Percentiles rank a stretch among this genome's conserved stretches.
phyloP scores from a whole-genome alignment of 1,140 invertebrate species.

The Drosophila insularis region DNA sequence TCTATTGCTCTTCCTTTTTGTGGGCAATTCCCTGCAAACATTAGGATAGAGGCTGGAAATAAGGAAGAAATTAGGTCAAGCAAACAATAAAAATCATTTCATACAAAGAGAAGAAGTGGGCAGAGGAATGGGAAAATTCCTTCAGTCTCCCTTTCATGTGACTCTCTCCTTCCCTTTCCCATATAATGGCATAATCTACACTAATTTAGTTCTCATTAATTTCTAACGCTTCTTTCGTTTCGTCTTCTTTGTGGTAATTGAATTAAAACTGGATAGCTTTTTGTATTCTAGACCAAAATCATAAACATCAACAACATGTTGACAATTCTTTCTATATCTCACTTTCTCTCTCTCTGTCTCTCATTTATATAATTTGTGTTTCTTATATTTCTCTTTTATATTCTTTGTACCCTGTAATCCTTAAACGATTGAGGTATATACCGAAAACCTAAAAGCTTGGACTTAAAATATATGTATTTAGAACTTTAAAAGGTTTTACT shows the following conservation, averaged over 20 bases:
- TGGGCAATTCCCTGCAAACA: slow-evolving; percentile 45
- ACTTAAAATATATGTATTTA: too few relatives aligned
- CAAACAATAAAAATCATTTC: slow-evolving; percentile 78
- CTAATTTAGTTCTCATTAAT: slow-evolving; percentile 82
- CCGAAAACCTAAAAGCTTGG: too few relatives aligned
- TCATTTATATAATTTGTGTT: slow-evolving; percentile 7
- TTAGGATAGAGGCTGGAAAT: slow-evolving; percentile 30
- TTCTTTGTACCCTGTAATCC: background rate
- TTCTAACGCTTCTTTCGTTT: slow-evolving; percentile 62
- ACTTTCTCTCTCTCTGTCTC: slow-evolving; percentile 13
- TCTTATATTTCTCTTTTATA: slow-evolving; percentile 1
- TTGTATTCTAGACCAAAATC: slow-evolving; percentile 12
- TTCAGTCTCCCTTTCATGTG: background rate
- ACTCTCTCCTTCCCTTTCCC: slow-evolving; percentile 18
- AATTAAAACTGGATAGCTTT: slow-evolving; percentile 70
- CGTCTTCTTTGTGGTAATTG: slow-evolving; percentile 55
- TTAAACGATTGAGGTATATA: background rate
- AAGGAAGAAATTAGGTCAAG: slow-evolving; percentile 69
- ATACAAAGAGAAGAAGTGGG: slow-evolving; percentile 70
- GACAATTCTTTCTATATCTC: slow-evolving; percentile 17
- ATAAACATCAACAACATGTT: slow-evolving; percentile 68
- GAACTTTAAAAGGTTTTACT: too few relatives aligned
- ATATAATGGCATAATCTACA: slow-evolving; percentile 79
- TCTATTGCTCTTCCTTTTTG: slow-evolving; percentile 49
- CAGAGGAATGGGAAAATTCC: background rate